Base-by-base conservation (phyloP, 1,140 invertebrate genomes). In the Panagrolaimus sp. region DNA sequence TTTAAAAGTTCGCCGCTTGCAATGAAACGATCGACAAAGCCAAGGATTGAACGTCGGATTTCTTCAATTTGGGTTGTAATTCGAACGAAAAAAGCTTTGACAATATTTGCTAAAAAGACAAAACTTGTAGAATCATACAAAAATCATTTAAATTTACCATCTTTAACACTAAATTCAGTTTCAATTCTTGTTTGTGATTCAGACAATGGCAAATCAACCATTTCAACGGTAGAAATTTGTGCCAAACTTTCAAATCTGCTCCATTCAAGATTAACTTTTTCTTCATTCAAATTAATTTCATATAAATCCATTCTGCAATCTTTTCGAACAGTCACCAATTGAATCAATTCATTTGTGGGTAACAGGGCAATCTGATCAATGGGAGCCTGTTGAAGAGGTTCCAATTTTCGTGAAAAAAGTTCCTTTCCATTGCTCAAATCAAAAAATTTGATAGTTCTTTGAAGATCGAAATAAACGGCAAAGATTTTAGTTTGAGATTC, bases 181-280 rank as follows among this genome's bases (percentile, higher is more conserved):
- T 82, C 80, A 46, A 82, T 82, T 15, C 67, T 66, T 21, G 80
- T 78, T 63, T 82, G 80, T 15, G 73, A 68, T 64, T 82, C 80
- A 1, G 80, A 82, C 7, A 82, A 64, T 3, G 81, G 81, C 6
- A 83, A 55, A 69, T 83, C 81, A n/a, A 83, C 65, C 80, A 83
- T 81, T 69, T 83, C 81, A 17, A 83, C 82, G 43, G 46, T 55
- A 10, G 73, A 69, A 43, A 83, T 75, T 9, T 68, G 64, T n/a
- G 82, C 73, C 7, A 82, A 68, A 1, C 52, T 76, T 71, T 82
- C 80, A 46, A 71, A 73, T 43, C 77, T 72, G 43, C 32, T 69
- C 77, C 77, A 78, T 66, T 76, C 73, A 44, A 75, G 69, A 14
- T 44, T 21, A 21, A 28, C 43, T 14, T 45, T 43, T 15, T 71